Conservation (phyloP, 2,888 invertebrate species). For the Sinodicranocentrus sp. region DNA sequence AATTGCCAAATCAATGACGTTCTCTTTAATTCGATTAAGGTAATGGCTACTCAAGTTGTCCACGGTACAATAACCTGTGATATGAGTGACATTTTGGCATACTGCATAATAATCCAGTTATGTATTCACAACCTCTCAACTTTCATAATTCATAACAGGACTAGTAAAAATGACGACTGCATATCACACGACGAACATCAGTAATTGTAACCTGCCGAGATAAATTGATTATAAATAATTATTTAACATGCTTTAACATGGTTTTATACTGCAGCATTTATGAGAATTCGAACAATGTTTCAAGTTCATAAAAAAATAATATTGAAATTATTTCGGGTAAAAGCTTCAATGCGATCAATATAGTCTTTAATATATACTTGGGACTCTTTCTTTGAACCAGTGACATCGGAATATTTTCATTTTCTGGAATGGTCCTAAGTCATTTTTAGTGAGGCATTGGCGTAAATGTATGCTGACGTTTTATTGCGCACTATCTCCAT, state of each 20-base stretch:
- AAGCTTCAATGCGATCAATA: constrained; percentile 8
- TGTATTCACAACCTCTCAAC: constrained; percentile 38
- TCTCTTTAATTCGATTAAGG: background rate
- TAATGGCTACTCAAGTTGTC: background rate
- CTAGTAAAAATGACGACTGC: background rate
- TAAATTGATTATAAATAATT: no score
- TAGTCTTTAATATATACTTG: background rate
- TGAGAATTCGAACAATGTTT: no score
- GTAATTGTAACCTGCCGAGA: background rate
- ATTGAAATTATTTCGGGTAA: constrained; percentile 35
- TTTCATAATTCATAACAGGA: background rate
- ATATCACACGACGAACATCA: background rate
- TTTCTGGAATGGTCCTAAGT: no score
- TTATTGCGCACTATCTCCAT: no score
- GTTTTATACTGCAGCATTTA: no score
- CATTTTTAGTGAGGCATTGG: no score
- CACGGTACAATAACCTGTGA: background rate
- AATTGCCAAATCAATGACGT: background rate
- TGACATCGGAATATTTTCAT: no score
- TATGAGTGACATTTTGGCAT: background rate
- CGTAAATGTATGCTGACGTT: no score
- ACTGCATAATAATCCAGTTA: background rate
- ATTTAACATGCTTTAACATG: no score
- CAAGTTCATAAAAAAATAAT: constrained; percentile 32
- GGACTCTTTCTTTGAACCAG: background rate